Conservation (phyloP, 1,140 invertebrate genomes). For the Sminthurides bifidus region DNA sequence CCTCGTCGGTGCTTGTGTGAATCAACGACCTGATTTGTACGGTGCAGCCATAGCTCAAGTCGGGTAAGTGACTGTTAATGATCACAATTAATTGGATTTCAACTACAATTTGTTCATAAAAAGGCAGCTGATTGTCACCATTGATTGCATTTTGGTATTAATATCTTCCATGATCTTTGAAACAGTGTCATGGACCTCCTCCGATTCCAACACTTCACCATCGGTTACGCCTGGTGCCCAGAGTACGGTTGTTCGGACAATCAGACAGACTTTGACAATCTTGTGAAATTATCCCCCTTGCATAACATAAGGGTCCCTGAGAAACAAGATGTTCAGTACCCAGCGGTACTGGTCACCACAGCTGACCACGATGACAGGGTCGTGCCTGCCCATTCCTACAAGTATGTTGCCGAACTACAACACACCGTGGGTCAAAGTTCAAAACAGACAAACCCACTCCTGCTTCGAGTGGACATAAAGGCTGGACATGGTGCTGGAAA, state of each 20-base stretch:
- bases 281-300: conserved; percentile 85
- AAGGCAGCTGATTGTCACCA: background rate
- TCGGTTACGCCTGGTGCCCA: conserved; percentile 84
- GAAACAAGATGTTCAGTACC: conserved; percentile 55
- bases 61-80: conserved; percentile 49
- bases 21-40: conserved; percentile 92
- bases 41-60: conserved; percentile 81
- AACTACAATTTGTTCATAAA: background rate
- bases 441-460: conserved; percentile 67
- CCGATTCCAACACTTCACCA: conserved; percentile 94
- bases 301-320: conserved; percentile 74
- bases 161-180: conserved; percentile 35
- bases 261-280: conserved; percentile 70
- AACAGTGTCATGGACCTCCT: conserved; percentile 92
- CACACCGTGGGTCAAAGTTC: conserved; percentile 50
- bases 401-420: conserved; percentile 86
- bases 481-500: conserved; percentile 93
- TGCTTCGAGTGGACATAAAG: conserved; percentile 84
- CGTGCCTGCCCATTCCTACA: conserved; percentile 87
- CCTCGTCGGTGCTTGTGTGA: conserved; percentile 76
- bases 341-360: conserved; percentile 75
- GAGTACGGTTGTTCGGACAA: conserved; percentile 90
- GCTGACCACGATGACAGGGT: conserved; percentile 55
- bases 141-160: conserved; percentile 21
- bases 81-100: background rate